phyloP scores from a whole-genome alignment of 30 jellyfish, hydroid and myxozoan genomes.

The Clytia hemisphaerica region DNA sequence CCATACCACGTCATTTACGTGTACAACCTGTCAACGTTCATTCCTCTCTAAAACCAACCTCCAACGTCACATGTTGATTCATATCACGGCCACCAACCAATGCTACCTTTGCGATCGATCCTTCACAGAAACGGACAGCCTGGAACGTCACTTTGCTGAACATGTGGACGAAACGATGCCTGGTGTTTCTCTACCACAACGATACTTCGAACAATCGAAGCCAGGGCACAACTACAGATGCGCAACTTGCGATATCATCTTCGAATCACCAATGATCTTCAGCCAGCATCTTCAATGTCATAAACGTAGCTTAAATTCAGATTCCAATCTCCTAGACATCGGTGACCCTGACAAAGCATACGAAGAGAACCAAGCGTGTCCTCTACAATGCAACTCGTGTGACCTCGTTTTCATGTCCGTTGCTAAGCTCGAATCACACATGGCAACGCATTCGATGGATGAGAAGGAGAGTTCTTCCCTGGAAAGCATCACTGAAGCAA shows the following conservation, averaged over 20 bases:
- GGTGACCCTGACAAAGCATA: constrained; percentile 5
- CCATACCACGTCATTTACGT: constrained; percentile 23
- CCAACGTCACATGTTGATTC: constrained; percentile 34
- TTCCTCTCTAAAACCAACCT: constrained; percentile 21
- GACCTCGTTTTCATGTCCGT: constrained; percentile 23
- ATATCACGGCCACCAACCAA: constrained; percentile 10
- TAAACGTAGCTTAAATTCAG: constrained; percentile 17
- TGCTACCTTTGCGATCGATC: constrained; percentile 24
- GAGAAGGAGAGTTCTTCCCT: neutral
- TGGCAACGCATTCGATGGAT: constrained; percentile 12
- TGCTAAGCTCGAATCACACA: constrained; percentile 22
- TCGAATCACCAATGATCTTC: constrained; percentile 26
- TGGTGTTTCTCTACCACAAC: constrained; percentile 17
- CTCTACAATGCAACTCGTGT: constrained; percentile 26
- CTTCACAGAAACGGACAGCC: constrained; percentile 11
- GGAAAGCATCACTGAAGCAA: too few relatives aligned
- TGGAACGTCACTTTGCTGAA: constrained; percentile 27
- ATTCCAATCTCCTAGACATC: neutral
- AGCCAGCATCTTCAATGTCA: constrained; percentile 35
- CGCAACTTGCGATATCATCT: constrained; percentile 15
- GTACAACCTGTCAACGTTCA: constrained; percentile 28
- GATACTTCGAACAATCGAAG: constrained; percentile 16
- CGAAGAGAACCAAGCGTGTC: constrained; percentile 21
- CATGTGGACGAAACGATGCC: constrained; percentile 31
- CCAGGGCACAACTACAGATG: constrained; percentile 26